phyloP scores from a whole-genome alignment of 1,140 invertebrate genomes.

The Nasonia longicornis region DNA sequence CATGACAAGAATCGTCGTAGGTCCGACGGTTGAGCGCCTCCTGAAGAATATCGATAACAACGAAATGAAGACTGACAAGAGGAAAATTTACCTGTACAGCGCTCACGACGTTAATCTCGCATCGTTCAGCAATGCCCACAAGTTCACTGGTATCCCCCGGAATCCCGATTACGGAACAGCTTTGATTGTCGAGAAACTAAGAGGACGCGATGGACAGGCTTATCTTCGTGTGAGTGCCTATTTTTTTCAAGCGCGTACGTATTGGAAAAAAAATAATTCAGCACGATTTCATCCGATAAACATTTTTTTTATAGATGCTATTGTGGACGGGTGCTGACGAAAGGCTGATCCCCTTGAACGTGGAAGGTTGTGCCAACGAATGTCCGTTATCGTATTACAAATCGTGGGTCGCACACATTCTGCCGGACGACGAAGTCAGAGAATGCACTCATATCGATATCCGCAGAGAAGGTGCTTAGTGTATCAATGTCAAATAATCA shows the following conservation, averaged over 20 bases:
- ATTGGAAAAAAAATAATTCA: not conserved
- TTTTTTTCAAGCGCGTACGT: not conserved
- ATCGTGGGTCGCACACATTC: not conserved
- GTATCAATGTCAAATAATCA: no score
- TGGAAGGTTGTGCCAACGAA: not conserved
- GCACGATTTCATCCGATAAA: no score
- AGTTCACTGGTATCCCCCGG: not conserved
- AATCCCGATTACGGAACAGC: not conserved
- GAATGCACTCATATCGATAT: not conserved
- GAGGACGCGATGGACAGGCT: not conserved
- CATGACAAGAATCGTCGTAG: not conserved
- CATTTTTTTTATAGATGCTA: no score
- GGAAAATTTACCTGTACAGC: constrained; percentile 8
- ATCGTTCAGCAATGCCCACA: not conserved
- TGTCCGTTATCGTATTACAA: not conserved
- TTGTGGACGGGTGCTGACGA: not conserved
- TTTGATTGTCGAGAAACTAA: not conserved
- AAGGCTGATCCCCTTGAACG: not conserved
- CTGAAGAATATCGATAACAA: not conserved
- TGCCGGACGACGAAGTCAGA: not conserved
- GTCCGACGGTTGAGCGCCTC: not conserved
- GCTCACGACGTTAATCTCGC: not conserved
- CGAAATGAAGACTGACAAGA: not conserved
- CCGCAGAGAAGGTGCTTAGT: no score
- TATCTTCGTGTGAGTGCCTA: not conserved